Percentiles rank a stretch among this genome's conserved stretches.
phyloP scores from a whole-genome alignment of 2,888 invertebrate genomes.

The Troglohyphantes excavatus region DNA sequence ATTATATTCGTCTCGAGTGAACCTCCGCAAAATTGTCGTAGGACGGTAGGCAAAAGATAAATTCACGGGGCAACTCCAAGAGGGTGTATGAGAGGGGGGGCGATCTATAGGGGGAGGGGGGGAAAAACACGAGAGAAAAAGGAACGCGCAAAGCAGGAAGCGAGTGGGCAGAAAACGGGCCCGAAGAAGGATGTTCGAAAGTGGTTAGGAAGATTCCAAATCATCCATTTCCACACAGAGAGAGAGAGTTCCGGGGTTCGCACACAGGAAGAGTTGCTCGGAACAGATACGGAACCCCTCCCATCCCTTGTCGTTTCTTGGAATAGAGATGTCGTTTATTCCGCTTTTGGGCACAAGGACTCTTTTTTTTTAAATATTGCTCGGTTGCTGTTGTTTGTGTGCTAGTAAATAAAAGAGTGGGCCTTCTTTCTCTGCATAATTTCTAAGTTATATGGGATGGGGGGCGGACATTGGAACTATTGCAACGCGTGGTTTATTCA shows the following conservation, averaged over 20 bases:
- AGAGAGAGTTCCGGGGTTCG: conserved; percentile 4
- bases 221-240: conserved; percentile 56
- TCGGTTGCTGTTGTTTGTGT: background rate
- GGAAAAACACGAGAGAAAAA: too few species aligned
- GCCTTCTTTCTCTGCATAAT: background rate
- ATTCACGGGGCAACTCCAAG: background rate
- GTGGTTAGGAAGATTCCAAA: conserved; percentile 53
- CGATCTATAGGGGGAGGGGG: background rate
- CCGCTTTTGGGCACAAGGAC: conserved; percentile 35
- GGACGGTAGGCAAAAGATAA: background rate
- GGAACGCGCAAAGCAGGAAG: conserved; percentile 44
- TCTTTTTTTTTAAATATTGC: conserved; percentile 45
- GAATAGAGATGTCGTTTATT: conserved; percentile 65
- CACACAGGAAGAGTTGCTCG: conserved; percentile 52
- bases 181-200: conserved; percentile 69
- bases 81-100: background rate
- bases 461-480: too few species aligned
- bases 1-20: background rate
- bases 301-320: conserved; percentile 63
- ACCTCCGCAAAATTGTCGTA: background rate
- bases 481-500: too few species aligned
- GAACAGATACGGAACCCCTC: conserved; percentile 66
- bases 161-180: conserved; percentile 67
- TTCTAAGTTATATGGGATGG: too few species aligned
- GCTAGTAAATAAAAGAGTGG: conserved; percentile 46